Evolutionary conservation across 2,888 invertebrate genomes (phyloP).

Genomic region (Drosophila melanosoma): DNA sequence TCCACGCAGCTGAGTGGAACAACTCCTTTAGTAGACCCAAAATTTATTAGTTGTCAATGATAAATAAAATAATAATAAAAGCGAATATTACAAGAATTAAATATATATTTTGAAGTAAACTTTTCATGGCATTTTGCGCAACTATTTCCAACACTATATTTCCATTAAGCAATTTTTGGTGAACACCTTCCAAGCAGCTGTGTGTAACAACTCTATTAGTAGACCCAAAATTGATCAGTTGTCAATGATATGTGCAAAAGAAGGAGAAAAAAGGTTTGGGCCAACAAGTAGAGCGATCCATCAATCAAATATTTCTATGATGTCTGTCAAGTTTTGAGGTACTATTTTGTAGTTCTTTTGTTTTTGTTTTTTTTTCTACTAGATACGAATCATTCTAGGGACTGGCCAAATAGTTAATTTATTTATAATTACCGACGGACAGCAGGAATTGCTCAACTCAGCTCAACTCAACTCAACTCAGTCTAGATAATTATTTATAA

Average conservation of each 20-base stretch:
- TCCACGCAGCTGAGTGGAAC: too few relatives aligned
- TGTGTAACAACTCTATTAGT: slow-evolving; percentile 51
- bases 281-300: slow-evolving; percentile 51
- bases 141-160: not conserved
- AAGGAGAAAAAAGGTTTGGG: not conserved
- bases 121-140: not conserved
- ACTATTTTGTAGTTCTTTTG: slow-evolving; percentile 32
- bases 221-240: slow-evolving; percentile 50
- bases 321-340: slow-evolving; percentile 30
- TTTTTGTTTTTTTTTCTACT: not conserved
- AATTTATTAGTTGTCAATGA: too few relatives aligned
- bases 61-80: not conserved
- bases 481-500: slow-evolving; percentile 11
- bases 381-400: slow-evolving; percentile 61
- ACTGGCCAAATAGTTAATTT: slow-evolving; percentile 77
- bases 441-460: not conserved
- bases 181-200: slow-evolving; percentile 10
- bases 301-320: slow-evolving; percentile 71
- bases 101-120: not conserved
- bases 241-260: slow-evolving; percentile 68
- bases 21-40: too few relatives aligned
- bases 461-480: not conserved
- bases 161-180: slow-evolving; percentile 21
- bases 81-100: not conserved
- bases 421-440: slow-evolving; percentile 70